phyloP scores from a whole-genome alignment of 53 echinoderm and acorn worm species.

The Paracentrotus lividus region DNA sequence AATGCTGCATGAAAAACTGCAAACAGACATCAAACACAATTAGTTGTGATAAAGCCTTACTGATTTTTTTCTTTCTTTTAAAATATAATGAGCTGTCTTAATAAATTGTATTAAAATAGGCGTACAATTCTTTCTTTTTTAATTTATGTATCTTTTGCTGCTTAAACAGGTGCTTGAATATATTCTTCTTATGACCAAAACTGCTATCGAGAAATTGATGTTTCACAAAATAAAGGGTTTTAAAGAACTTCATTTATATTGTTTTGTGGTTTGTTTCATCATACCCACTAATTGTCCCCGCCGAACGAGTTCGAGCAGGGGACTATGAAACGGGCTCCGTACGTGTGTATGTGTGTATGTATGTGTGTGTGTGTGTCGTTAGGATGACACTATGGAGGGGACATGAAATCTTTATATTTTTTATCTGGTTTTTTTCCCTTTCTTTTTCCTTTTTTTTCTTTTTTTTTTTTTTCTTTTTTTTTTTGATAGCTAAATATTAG shows the following conservation, averaged over 20 bases:
- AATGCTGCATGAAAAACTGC: not conserved
- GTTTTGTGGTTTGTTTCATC: not conserved
- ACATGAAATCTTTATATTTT: no score
- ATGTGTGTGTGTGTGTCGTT: no score
- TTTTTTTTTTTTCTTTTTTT: no score
- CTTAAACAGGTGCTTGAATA: slow-evolving; percentile 23
- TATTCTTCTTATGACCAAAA: slow-evolving; percentile 31
- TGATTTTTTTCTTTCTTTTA: not conserved
- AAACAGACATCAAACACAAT: not conserved
- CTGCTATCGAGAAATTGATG: slow-evolving; percentile 2
- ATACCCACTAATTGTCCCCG: no score
- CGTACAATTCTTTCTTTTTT: not conserved
- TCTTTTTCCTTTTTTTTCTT: no score
- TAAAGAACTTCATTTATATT: not conserved
- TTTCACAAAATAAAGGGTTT: slow-evolving; percentile 46
- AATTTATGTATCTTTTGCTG: not conserved
- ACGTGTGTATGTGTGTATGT: no score
- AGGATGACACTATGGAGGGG: no score
- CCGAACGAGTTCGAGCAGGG: no score
- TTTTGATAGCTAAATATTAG: no score
- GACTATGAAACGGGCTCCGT: no score
- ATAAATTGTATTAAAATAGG: not conserved
- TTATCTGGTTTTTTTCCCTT: no score
- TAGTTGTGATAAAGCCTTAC: not conserved
- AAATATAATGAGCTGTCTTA: not conserved